phyloP scores from a whole-genome alignment of 2,797 vertebrate genomes.

The Heliangelus exortis region DNA sequence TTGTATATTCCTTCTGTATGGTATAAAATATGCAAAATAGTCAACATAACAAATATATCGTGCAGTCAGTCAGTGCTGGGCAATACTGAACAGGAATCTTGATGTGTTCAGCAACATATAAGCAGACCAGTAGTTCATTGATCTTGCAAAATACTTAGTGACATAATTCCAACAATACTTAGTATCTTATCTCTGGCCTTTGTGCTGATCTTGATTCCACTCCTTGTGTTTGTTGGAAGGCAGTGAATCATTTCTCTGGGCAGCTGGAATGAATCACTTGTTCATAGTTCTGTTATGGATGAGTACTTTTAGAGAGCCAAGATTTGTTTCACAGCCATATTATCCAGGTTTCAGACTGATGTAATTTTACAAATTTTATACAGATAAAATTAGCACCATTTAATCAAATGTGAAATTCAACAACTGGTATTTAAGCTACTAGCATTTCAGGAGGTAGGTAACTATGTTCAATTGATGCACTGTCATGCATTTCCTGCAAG shows the following conservation, averaged over 20 bases:
- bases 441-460: neutral
- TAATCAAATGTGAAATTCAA: neutral
- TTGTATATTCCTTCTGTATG: neutral
- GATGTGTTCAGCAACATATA: neutral
- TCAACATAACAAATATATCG: neutral
- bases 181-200: neutral
- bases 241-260: neutral
- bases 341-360: neutral
- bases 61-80: neutral
- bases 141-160: slow-evolving; percentile 22
- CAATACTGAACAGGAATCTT: neutral
- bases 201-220: neutral
- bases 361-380: neutral
- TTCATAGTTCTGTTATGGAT: neutral
- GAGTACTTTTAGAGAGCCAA: neutral
- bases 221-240: neutral
- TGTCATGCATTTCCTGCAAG: no score
- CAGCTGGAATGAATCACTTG: neutral
- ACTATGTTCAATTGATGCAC: neutral
- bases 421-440: neutral
- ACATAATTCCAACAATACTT: neutral
- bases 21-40: neutral
- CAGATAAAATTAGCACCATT: neutral
- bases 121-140: neutral
- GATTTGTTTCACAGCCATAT: neutral